Conservation (phyloP, 1,140 invertebrate genomes). For the Drosophila willistoni region DNA sequence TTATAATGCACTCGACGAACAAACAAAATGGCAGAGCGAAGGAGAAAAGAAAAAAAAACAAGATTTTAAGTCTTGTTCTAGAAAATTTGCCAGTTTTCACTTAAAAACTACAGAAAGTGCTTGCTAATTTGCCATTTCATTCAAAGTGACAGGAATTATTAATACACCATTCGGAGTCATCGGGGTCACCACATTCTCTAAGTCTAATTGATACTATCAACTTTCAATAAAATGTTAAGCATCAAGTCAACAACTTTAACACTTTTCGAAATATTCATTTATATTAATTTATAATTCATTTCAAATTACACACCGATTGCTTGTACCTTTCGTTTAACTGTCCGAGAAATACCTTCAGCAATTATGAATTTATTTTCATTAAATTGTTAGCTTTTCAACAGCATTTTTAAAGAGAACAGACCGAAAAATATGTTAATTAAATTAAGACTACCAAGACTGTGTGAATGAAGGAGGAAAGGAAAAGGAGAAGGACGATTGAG, state of each 20-base stretch:
- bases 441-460: conserved; percentile 40
- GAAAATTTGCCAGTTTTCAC: conserved; percentile 3
- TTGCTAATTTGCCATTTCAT: not conserved
- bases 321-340: not conserved
- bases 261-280: not conserved
- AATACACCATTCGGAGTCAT: not conserved
- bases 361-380: conserved; percentile 24
- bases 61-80: conserved; percentile 1
- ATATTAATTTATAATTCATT: conserved; percentile 8
- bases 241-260: not conserved
- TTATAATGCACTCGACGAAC: conserved; percentile 69
- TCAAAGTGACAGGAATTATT: not conserved
- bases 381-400: conserved; percentile 23
- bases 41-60: conserved; percentile 44
- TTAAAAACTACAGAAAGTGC: not conserved
- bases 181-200: not conserved
- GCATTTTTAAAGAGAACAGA: conserved; percentile 31
- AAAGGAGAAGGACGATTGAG: not conserved
- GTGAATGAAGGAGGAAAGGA: not conserved
- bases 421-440: conserved; percentile 68
- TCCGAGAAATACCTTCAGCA: conserved; percentile 1
- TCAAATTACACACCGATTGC: not conserved
- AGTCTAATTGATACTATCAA: not conserved
- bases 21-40: conserved; percentile 34
- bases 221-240: not conserved